Base-by-base conservation (phyloP, 2,888 invertebrate species). In the Zygothrica quintamaculata region DNA sequence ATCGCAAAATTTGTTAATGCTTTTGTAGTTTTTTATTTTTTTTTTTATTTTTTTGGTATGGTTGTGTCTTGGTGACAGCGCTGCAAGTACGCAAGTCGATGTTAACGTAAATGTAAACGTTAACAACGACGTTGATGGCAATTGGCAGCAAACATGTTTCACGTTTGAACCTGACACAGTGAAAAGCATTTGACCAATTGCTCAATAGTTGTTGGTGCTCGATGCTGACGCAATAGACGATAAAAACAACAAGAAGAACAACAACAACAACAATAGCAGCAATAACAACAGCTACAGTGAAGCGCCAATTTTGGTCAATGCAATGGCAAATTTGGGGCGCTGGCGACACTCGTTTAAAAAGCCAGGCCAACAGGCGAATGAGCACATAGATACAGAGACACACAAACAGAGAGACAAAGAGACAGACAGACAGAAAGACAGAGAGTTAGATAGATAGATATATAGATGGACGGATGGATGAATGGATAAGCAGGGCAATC, bases 81-180 rank as follows among this genome's bases (percentile, higher is more conserved):
- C 25, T 66, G 57, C 75, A 75, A 76, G 77, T 76, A 69, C 76
- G 68, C 36, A 55, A 50, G n/a, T n/a, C 26, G 52, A 7, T 33
- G 3, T 29, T 5, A 9, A 29, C 42, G 22, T 13, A 11, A 7
- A 37, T 3, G 13, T 9, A 0, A 16, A 15, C 2, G 18, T 12
- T 13, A n/a, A n/a, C n/a, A n/a, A n/a, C n/a, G 8, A 11, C 31
- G n/a, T n/a, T 12, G 22, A 34, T 9, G 43, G 11, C 25, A 16
- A 26, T 57, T 57, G 36, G 11, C 64, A 37, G 22, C 57, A 34
- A 56, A 62, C 71, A 66, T 44, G 60, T 57, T 58, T 56, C 67
- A 64, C 55, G 57, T 77, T 78, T 80, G 80, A 80, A 80, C 80
- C 80, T 80, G 80, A 80, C 80, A 80, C 44, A 84, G 79, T 84